Base-by-base conservation (phyloP, 2,113 vertebrate species). In the Rana temporaria region DNA sequence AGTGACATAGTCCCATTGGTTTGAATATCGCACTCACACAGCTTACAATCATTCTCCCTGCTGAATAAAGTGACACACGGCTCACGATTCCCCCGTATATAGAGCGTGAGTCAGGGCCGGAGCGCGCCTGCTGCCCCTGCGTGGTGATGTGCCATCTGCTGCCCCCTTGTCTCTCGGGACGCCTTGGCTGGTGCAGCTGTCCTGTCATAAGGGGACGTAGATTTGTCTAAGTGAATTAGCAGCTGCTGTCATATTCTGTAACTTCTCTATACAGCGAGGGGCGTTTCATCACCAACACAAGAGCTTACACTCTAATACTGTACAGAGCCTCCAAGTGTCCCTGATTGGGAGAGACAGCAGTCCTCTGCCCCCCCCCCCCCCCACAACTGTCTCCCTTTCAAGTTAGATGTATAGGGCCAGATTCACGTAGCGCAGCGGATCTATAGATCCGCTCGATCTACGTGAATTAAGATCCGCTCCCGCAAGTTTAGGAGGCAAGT, bases 31-130 rank as follows among this genome's bases (percentile, higher is more conserved):
- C 8, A 12, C 7, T 48, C 42, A 48, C 42, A 48, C 42, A 48
- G 42, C 42, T 48, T 48, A 12, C 42, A 48, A 48, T 48, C 42
- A 2, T 12, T 48, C 34, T 38, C 34, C 7, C 34, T 38, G 34
- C 34, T 38, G 34, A 38, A 38, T 38, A 38, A 38, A 38, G 34
- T 38, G 2, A 38, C 34, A 38, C 34, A 38, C 34, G 14, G 32
- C 14, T 11, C 67, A 52, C 67, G 15, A 38, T 48, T 38, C 34
- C 32, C 30, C n/a, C 2, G 48, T 53, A 71, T 55, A 48, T 63
- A 63, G 78, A 70, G 12, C 17, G 32, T 79, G 78, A 79, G 55
- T 80, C 78, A 80, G 2, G 0, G 6, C 9, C 24, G 65, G 66
- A 11, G 68, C 57, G 53, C 32, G 79, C 22, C 59, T 62, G 17